Conservation (phyloP, 2,797 vertebrate species). For the Sphenodon punctatus region DNA sequence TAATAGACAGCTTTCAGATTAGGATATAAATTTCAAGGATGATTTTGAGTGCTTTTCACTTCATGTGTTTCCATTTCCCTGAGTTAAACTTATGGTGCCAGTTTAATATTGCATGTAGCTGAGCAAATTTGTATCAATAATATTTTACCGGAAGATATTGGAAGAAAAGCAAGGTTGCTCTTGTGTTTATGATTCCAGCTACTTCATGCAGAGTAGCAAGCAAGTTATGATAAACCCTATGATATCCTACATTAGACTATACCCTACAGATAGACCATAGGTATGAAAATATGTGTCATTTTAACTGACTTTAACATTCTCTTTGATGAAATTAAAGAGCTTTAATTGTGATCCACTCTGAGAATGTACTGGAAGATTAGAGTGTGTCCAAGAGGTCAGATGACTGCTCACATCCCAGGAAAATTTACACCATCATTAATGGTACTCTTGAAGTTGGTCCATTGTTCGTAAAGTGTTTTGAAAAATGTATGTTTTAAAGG, state of each 20-base stretch:
- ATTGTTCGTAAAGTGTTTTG: neutral
- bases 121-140: neutral
- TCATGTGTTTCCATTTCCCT: neutral
- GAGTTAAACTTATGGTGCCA: neutral
- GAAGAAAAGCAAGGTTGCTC: neutral
- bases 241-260: neutral
- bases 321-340: neutral
- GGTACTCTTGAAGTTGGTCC: neutral
- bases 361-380: neutral
- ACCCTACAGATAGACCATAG: neutral
- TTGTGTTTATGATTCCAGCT: neutral
- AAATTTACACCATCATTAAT: neutral
- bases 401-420: too few relatives aligned
- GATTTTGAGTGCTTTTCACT: neutral
- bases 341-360: neutral
- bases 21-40: neutral
- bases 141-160: accelerated
- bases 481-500: neutral
- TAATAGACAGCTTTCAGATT: neutral
- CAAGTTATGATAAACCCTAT: neutral
- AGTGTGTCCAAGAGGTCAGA: neutral
- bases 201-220: neutral
- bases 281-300: neutral
- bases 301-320: neutral
- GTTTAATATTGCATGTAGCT: accelerated